phyloP scores from a whole-genome alignment of 1,140 invertebrate species.

The Heliothis subflexa region DNA sequence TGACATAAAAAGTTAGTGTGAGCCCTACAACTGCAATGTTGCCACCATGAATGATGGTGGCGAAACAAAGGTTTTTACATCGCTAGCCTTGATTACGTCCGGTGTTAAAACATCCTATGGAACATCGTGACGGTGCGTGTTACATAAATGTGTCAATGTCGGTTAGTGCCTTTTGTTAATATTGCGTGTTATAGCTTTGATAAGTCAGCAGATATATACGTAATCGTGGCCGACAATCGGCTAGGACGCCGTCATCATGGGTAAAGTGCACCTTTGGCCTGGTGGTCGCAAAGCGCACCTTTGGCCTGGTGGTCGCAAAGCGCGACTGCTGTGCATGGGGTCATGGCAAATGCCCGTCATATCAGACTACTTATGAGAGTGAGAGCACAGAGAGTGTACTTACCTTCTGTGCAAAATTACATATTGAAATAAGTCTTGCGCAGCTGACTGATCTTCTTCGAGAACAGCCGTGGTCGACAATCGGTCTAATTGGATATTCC shows the following conservation, averaged over 20 bases:
- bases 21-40: constrained; percentile 10
- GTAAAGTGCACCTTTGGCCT: too few species aligned
- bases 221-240: too few species aligned
- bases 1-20: constrained; percentile 10
- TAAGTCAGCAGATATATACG: not conserved
- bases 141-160: constrained; percentile 31
- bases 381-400: not conserved
- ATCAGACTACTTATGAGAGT: not conserved
- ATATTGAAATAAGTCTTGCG: too few species aligned
- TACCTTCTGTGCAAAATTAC: not conserved
- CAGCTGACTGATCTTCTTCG: too few species aligned
- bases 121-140: constrained; percentile 5
- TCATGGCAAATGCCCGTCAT: too few species aligned
- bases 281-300: too few species aligned
- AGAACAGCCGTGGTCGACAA: too few species aligned
- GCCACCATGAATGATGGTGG: constrained; percentile 19
- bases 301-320: too few species aligned
- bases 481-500: too few species aligned
- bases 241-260: too few species aligned
- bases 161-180: constrained; percentile 24
- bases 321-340: too few species aligned
- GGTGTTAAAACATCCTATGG: constrained; percentile 36
- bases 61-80: constrained; percentile 42
- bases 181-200: not conserved
- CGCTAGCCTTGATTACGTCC: constrained; percentile 42